Conservation (phyloP, 2,113 vertebrate genomes). For the Vimba vimba region DNA sequence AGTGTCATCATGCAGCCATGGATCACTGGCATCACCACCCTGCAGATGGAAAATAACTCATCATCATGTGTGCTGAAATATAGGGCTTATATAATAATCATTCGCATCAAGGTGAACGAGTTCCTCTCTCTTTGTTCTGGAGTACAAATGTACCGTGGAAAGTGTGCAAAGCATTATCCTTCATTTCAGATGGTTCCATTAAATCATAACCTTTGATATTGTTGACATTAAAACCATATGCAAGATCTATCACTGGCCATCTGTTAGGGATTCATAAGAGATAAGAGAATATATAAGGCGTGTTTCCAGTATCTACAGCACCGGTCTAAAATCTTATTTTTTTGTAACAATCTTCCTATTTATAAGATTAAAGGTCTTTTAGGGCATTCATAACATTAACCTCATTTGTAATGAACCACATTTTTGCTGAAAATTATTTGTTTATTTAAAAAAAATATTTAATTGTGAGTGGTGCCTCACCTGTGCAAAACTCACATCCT, state of each 20-base stretch:
- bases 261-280: background rate
- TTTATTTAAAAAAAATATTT: no score
- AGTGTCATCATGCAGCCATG: conserved; percentile 84
- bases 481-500: no score
- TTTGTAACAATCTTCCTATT: background rate
- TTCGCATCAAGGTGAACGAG: background rate
- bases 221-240: background rate
- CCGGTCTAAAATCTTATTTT: background rate
- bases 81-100: background rate
- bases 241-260: background rate
- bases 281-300: background rate
- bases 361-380: background rate
- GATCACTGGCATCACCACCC: conserved; percentile 89
- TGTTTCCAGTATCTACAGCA: background rate
- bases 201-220: conserved; percentile 7
- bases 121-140: background rate
- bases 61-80: background rate
- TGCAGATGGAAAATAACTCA: conserved; percentile 61
- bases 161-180: background rate
- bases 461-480: no score
- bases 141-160: background rate
- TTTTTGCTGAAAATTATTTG: background rate
- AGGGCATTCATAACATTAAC: background rate
- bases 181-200: conserved; percentile 13
- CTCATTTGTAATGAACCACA: background rate